Evolutionary conservation across 2,888 invertebrate species (phyloP).

Genomic region (Kuschelorhynchus macadamiae): DNA sequence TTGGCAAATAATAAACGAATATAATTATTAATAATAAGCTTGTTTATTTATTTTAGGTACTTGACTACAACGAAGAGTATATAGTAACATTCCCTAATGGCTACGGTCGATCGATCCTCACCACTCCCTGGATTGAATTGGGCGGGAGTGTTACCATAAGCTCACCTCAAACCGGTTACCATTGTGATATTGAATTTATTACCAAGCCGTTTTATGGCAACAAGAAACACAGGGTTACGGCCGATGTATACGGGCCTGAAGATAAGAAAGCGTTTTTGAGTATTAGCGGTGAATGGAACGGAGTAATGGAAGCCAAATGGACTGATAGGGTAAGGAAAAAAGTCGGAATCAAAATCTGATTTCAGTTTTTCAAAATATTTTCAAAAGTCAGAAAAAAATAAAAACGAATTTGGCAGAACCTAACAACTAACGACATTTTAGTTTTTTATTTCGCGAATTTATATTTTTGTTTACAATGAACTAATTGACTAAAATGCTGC

Average conservation of each 20-base stretch:
- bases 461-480: too few species aligned
- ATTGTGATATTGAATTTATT: constrained; percentile 93
- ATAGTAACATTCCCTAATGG: constrained; percentile 97
- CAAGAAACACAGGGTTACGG: constrained; percentile 90
- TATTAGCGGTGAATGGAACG: constrained; percentile 98
- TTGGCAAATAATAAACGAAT: too few species aligned
- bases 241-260: constrained; percentile 83
- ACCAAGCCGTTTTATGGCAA: constrained; percentile 99
- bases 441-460: too few species aligned
- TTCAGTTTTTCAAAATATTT: too few species aligned
- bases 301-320: constrained; percentile 94
- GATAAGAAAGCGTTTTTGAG: constrained; percentile 93
- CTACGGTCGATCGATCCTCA: constrained; percentile 97
- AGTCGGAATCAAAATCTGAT: background rate
- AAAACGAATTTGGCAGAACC: too few species aligned
- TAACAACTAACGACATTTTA: too few species aligned
- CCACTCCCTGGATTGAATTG: constrained; percentile 98
- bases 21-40: too few species aligned
- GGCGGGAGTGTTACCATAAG: constrained; percentile 93
- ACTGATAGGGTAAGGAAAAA: constrained; percentile 74
- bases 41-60: constrained; percentile 71
- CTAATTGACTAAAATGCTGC: too few species aligned
- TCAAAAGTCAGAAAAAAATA: too few species aligned
- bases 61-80: constrained; percentile 95
- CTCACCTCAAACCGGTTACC: constrained; percentile 92